These are phyloP conservation scores for Camponotus floridanus DNA, from an alignment of 1,140 invertebrate species.

Conservation along the genomic window DNA sequence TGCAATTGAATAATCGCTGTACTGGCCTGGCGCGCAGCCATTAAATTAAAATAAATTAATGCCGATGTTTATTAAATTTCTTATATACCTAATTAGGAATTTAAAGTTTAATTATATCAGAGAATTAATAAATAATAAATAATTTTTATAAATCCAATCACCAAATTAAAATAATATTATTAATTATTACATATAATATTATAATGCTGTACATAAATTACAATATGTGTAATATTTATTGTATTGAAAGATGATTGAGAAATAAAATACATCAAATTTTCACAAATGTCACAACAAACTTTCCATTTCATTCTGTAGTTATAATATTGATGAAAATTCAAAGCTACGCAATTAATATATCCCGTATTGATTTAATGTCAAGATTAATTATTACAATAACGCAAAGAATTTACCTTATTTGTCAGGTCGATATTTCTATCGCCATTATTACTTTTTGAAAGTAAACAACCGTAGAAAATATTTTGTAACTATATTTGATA, in stretches of 20 bases:
- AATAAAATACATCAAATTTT: background rate
- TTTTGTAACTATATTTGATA: background rate
- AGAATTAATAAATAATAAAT: background rate
- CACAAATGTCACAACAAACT: background rate
- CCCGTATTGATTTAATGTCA: conserved; percentile 39
- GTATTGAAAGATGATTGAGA: background rate
- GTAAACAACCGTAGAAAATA: background rate
- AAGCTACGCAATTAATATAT: conserved; percentile 9
- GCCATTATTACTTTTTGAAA: background rate
- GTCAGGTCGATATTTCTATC: background rate
- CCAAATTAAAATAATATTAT: background rate
- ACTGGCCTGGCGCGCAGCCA: background rate
- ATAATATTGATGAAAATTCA: conserved; percentile 14
- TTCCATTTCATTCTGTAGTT: background rate
- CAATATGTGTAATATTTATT: background rate
- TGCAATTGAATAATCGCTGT: conserved; percentile 10
- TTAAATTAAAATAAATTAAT: background rate
- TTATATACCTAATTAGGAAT: background rate
- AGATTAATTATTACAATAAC: conserved; percentile 47
- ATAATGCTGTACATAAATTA: no score
- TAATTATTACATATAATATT: no score
- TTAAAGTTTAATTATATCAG: background rate
- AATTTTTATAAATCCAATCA: background rate
- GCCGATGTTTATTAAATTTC: background rate
- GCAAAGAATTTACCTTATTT: conserved; percentile 22